A percentile compares a stretch with the other conserved stretches of the same genome.
Conservation (phyloP, 92 coral and sea anemone genomes). For the Epizoanthus stellaris region DNA sequence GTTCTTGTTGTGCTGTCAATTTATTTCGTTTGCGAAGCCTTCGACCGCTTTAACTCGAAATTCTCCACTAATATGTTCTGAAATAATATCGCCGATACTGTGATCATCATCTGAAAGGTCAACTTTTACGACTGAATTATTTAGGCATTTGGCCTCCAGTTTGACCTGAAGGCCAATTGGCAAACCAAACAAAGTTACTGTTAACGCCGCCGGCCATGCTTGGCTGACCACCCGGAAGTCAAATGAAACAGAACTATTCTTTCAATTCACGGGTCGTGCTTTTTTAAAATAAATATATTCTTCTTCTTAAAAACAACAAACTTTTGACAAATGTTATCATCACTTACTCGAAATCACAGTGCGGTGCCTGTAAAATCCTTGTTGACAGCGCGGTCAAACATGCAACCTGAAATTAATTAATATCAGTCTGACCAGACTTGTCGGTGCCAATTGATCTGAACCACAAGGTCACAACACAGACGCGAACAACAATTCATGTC, state of each 20-base stretch:
- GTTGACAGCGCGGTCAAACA: background rate
- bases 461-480: background rate
- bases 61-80: background rate
- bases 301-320: conserved; percentile 1
- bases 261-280: background rate
- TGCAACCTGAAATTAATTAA: background rate
- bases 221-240: background rate
- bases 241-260: background rate
- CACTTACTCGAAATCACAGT: background rate
- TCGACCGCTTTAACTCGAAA: background rate
- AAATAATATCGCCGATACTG: background rate
- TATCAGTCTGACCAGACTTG: background rate
- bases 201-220: background rate
- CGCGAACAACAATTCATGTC: too few relatives aligned
- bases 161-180: conserved; percentile 2
- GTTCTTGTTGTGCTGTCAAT: too few relatives aligned
- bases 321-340: background rate
- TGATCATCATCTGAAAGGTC: too few relatives aligned
- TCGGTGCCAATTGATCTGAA: background rate
- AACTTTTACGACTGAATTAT: background rate
- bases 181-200: too few relatives aligned
- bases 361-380: background rate
- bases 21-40: background rate
- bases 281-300: background rate
- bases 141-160: background rate